A percentile compares a stretch with the other conserved stretches of the same genome.
phyloP scores from a whole-genome alignment of 2,113 vertebrate species.

The Phaethon lepturus region DNA sequence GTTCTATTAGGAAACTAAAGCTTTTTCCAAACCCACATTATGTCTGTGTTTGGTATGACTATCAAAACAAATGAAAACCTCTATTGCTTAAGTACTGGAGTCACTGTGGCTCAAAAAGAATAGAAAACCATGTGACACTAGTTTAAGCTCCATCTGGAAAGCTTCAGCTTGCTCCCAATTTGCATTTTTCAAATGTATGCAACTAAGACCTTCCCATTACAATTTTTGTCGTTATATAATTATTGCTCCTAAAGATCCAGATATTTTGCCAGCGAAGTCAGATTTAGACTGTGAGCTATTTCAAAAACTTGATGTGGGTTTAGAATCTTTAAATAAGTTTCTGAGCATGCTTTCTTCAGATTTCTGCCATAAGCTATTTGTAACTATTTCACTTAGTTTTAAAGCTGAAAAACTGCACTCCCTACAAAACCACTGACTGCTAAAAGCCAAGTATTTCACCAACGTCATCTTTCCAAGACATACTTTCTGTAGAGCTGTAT shows the following conservation, averaged over 20 bases:
- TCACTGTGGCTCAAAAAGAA: not conserved
- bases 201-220: not conserved
- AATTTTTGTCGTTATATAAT: not conserved
- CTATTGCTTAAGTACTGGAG: not conserved
- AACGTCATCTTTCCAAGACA: not conserved
- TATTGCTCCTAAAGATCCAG: not conserved
- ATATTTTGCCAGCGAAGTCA: not conserved
- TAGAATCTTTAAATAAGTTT: not conserved
- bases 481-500: not conserved
- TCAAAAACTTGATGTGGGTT: not conserved
- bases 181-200: not conserved
- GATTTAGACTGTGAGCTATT: not conserved
- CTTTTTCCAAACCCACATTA: accelerated
- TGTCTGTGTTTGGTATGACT: not conserved
- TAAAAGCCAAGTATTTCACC: not conserved
- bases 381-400: not conserved
- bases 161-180: not conserved
- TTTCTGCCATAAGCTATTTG: not conserved
- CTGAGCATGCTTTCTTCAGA: not conserved
- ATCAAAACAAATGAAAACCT: not conserved
- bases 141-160: not conserved
- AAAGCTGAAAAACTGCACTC: not conserved
- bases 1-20: not conserved
- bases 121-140: not conserved
- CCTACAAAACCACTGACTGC: not conserved